Evolutionary conservation across 2,113 vertebrate genomes (phyloP).

Genomic region (Antigone vipio): DNA sequence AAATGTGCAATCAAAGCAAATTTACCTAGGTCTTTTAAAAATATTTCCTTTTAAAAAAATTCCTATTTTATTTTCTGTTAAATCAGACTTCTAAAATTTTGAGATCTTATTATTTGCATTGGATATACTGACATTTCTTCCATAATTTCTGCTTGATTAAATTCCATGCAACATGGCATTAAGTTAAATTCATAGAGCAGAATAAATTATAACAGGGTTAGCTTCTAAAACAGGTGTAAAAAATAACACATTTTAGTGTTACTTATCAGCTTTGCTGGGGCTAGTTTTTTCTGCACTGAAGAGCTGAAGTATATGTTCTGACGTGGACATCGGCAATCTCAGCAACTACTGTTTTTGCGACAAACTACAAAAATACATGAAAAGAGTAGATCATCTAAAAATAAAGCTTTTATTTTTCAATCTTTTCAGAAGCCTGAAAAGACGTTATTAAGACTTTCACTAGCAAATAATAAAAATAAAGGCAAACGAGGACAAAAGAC

Average conservation of each 20-base stretch:
- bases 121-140: slow-evolving; percentile 45
- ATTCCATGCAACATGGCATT: slow-evolving; percentile 63
- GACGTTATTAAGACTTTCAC: neutral
- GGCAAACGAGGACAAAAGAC: neutral
- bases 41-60: neutral
- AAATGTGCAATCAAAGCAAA: neutral
- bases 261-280: slow-evolving; percentile 63
- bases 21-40: neutral
- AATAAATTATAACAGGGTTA: slow-evolving; percentile 71
- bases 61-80: neutral
- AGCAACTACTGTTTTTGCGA: slow-evolving; percentile 25
- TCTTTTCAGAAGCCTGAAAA: neutral
- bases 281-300: slow-evolving; percentile 49
- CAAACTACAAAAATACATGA: slow-evolving; percentile 11
- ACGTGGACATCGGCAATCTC: slow-evolving; percentile 30
- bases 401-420: neutral
- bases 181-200: slow-evolving; percentile 67
- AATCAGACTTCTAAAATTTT: neutral
- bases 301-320: slow-evolving; percentile 53
- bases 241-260: slow-evolving; percentile 71
- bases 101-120: slow-evolving; percentile 7
- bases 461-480: neutral
- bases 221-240: slow-evolving; percentile 69
- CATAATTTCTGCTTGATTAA: slow-evolving; percentile 61
- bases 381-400: neutral